Evolutionary conservation across 2,888 invertebrate genomes (phyloP).

Genomic region (Eucera pruinosa): DNA sequence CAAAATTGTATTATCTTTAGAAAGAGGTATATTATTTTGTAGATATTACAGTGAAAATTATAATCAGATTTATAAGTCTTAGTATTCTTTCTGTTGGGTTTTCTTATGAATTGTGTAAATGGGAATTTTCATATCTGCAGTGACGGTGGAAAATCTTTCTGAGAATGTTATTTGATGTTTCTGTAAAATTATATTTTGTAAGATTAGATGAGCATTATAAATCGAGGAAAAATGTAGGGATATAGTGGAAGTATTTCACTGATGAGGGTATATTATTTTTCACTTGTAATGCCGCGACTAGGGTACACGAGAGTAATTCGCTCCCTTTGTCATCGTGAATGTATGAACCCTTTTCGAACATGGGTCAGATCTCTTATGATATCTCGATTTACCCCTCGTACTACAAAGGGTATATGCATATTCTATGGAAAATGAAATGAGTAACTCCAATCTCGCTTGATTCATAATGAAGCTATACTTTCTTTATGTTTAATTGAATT

Average conservation of each 20-base stretch:
- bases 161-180: too few species aligned
- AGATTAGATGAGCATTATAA: not conserved
- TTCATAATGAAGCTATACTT: not conserved
- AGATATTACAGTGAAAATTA: too few species aligned
- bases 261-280: not conserved
- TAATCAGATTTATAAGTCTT: too few species aligned
- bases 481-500: constrained; percentile 1
- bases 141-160: too few species aligned
- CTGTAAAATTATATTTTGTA: not conserved
- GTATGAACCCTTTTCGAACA: constrained; percentile 11
- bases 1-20: too few species aligned
- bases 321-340: constrained; percentile 8
- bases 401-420: constrained; percentile 1
- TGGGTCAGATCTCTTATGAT: constrained; percentile 18
- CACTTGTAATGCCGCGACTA: not conserved
- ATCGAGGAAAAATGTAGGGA: not conserved
- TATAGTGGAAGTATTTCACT: not conserved
- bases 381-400: constrained; percentile 7
- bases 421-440: constrained; percentile 1
- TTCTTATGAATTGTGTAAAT: too few species aligned
- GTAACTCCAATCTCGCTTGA: not conserved
- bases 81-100: too few species aligned
- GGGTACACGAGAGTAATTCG: not conserved
- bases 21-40: too few species aligned
- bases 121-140: too few species aligned